phyloP scores from a whole-genome alignment of 2,888 invertebrate species.

The Perizoma flavofasciatum region DNA sequence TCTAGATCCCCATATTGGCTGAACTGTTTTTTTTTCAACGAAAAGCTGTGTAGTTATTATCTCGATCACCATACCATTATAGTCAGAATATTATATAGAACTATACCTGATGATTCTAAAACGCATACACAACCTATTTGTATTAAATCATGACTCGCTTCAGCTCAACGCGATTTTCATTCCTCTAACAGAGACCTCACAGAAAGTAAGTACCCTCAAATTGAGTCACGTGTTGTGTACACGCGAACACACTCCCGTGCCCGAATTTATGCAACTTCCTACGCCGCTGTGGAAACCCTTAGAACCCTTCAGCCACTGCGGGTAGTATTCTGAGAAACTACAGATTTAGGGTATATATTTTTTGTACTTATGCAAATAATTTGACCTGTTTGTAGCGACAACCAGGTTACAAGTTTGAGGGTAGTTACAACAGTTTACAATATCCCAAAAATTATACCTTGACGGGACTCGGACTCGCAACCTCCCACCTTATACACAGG shows the following conservation, averaged over 20 bases:
- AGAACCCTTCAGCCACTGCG: slow-evolving; percentile 40
- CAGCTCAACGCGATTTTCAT: not conserved
- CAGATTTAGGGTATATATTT: not conserved
- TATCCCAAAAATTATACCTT: too few relatives aligned
- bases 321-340: slow-evolving; percentile 24
- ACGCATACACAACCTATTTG: too few relatives aligned
- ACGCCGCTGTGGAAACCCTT: slow-evolving; percentile 46
- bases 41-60: too few relatives aligned
- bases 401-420: too few relatives aligned
- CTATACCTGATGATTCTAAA: too few relatives aligned
- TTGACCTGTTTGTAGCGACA: too few relatives aligned
- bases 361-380: not conserved
- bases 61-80: too few relatives aligned
- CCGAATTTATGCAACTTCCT: slow-evolving; percentile 70
- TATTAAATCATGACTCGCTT: not conserved
- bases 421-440: not conserved
- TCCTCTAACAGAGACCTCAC: slow-evolving; percentile 14
- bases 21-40: too few relatives aligned
- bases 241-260: slow-evolving; percentile 70
- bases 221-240: slow-evolving; percentile 68
- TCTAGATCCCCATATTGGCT: too few relatives aligned
- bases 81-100: too few relatives aligned
- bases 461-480: too few relatives aligned
- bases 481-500: too few relatives aligned
- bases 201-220: slow-evolving; percentile 53